These are phyloP conservation scores for Octopus sinensis DNA, from an alignment of 1,140 invertebrate genomes.

Conservation along the genomic window DNA sequence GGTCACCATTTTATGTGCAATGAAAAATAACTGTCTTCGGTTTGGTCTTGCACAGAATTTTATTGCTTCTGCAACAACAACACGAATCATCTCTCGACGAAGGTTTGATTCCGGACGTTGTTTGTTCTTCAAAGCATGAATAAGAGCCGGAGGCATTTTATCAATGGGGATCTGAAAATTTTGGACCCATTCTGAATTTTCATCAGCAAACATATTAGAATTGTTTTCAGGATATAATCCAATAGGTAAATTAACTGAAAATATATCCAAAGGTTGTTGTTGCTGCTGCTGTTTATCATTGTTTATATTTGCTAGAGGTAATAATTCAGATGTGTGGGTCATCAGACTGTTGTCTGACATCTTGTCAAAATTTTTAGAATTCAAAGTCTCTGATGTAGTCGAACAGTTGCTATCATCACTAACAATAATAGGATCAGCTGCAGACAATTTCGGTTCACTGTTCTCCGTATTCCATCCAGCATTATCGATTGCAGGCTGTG, in stretches of 20 bases:
- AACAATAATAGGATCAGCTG: background rate
- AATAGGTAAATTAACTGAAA: too few relatives aligned
- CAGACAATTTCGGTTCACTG: background rate
- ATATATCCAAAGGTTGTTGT: too few relatives aligned
- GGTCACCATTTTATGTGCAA: background rate
- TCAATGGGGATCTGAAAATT: background rate
- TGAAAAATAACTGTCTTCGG: background rate
- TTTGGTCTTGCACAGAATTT: background rate
- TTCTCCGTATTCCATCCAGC: background rate
- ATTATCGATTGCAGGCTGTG: too few relatives aligned
- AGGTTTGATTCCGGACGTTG: background rate
- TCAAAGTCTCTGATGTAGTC: background rate
- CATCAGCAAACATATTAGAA: background rate
- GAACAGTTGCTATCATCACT: background rate
- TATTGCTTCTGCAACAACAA: background rate
- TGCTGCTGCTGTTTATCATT: too few relatives aligned
- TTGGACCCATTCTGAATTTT: background rate
- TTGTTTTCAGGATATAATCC: background rate
- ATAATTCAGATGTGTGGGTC: too few relatives aligned
- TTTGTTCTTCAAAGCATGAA: background rate
- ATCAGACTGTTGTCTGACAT: too few relatives aligned
- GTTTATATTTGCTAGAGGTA: too few relatives aligned
- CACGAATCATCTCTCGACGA: background rate
- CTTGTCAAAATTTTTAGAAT: background rate
- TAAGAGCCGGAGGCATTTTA: background rate